Evolutionary conservation across 2,797 vertebrate genomes (phyloP), one percentile per base, ranked within the genome.

Genomic region (Aldrovandia affinis): DNA sequence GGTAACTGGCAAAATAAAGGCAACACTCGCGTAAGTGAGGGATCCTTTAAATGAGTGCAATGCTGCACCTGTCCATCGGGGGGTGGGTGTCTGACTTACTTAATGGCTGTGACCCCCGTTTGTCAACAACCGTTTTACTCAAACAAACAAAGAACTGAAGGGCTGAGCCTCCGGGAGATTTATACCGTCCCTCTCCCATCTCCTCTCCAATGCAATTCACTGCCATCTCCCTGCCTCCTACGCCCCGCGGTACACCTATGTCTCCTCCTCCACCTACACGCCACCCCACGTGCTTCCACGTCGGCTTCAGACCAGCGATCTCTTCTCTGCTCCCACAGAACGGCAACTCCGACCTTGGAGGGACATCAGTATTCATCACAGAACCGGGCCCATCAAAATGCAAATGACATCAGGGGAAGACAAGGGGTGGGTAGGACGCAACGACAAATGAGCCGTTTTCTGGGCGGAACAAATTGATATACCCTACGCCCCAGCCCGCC

Each of bases 361-460:
- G 36, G 59, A 81, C 87, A 90, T 91, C 87, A 85, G 87, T 73
- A 86, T 88, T 89, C 89, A 84, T 86, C 81, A 4, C 82, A 83
- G 78, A n/a, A n/a, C 57, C 30, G 36, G 75, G 83, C 83, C 87
- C 55, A 91, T 92, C 87, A 90, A 91, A 90, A 92, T 92, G 91
- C 82, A 92, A 92, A 93, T 92, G 70, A 88, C 84, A 86, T 87
- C 84, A 54, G 82, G 86, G 84, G 28, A 84, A 86, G 77, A 81
- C 65, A 73, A 65, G 33, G 80, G 28, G n/a, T n/a, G n/a, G n/a
- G n/a, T n/a, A 50, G 47, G 42, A 14, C 25, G 5, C 20, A 15
- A 85, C 0, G 3, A 28, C 87, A 86, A 87, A 89, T 86, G 91
- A 91, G 89, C 63, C 68, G 3, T 84, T 75, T 55, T 15, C 30